These are phyloP conservation scores for Leptinotarsa lineolata DNA, from an alignment of 1,140 invertebrate genomes.

Conservation along the genomic window DNA sequence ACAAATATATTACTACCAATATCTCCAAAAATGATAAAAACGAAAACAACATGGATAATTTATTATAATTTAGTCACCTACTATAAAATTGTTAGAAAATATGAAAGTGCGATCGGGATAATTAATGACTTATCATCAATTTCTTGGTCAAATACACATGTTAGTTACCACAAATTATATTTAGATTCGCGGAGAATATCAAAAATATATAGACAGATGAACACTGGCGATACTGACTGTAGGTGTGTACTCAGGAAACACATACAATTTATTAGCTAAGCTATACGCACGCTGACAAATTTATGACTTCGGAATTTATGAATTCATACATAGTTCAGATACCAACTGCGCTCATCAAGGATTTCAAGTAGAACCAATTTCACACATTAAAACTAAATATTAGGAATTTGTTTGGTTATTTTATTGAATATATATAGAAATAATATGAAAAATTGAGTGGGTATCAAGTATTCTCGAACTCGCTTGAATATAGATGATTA, in stretches of 20 bases:
- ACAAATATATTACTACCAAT: no score
- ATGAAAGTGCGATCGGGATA: not conserved
- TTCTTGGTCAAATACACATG: not conserved
- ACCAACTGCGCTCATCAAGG: not conserved
- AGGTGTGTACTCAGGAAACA: conserved; percentile 1
- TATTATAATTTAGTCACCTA: not conserved
- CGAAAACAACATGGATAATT: not conserved
- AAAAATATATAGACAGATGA: not conserved
- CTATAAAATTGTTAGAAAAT: not conserved
- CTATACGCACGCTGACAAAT: not conserved
- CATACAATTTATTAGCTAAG: not conserved
- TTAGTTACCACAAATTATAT: not conserved
- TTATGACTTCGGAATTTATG: not conserved
- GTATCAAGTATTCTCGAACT: no score
- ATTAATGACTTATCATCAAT: not conserved
- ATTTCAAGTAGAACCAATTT: no score
- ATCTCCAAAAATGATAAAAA: not conserved
- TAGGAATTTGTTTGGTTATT: no score
- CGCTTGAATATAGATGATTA: no score
- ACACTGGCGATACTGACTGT: not conserved
- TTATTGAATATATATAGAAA: no score
- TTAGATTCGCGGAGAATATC: conserved; percentile 3
- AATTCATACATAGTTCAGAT: not conserved
- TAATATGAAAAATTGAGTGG: no score
- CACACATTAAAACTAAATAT: no score